Conservation (phyloP, 2,797 vertebrate genomes). For the Poecilia picta region DNA sequence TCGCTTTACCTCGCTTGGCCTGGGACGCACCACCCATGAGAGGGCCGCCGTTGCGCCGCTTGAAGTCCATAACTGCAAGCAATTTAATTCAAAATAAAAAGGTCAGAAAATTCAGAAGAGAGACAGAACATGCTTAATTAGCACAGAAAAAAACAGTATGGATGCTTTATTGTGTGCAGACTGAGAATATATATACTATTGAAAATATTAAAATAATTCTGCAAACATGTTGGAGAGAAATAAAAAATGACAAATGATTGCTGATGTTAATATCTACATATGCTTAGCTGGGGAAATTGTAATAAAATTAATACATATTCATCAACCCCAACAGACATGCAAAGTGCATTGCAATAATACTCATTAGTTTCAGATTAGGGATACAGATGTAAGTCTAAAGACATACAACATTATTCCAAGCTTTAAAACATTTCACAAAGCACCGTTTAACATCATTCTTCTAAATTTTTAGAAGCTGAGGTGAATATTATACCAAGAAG, state of each 20-base stretch:
- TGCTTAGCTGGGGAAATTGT: background rate
- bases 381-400: background rate
- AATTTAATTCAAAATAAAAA: background rate
- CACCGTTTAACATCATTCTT: background rate
- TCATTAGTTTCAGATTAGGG: background rate
- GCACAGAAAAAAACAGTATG: background rate
- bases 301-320: background rate
- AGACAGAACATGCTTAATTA: background rate
- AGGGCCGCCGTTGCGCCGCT: slow-evolving; percentile 77
- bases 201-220: background rate
- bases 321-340: background rate
- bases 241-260: background rate
- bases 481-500: background rate
- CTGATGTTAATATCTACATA: background rate
- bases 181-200: background rate
- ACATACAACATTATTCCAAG: background rate
- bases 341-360: background rate
- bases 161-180: background rate
- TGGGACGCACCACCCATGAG: slow-evolving; percentile 62
- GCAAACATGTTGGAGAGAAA: background rate
- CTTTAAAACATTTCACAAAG: background rate
- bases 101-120: background rate
- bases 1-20: slow-evolving; percentile 76
- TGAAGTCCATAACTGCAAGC: slow-evolving; percentile 81
- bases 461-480: too few relatives aligned